Evolutionary conservation across 2,888 invertebrate species (phyloP), one percentile per base, ranked within the genome.

Genomic region (Luperina nickerlii): DNA sequence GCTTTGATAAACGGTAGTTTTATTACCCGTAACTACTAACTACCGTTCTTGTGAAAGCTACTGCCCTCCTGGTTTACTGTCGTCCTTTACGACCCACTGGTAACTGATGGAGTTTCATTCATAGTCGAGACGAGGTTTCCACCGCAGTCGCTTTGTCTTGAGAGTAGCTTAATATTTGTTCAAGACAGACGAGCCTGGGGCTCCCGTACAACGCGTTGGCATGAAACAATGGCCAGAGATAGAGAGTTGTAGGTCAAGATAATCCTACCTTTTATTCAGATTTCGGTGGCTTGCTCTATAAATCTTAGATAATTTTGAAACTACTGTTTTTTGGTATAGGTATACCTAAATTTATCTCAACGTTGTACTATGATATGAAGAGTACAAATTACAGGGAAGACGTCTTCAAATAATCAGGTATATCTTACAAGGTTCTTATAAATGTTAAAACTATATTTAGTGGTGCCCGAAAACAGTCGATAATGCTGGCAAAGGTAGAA

Each of bases 111-210:
- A 27, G 38, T 63, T 76, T 65, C 78, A 74, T 87, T 87, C 71
- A 83, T 76, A 82, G 83, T 70, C 32, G 60, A 45, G 65, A 62
- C 45, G 65, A 77, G 51, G 15, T 62, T 76, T 67, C 54, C 27
- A 77, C 87, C 67, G 67, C 87, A 68, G 83, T 83, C 57, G 45
- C 66, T 76, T 76, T 85, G 67, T 73, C 57, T 68, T 38, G 62
- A 69, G 45, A 68, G 63, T 74, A 68, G 57, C 66, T 54, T 42
- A 74, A 75, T 85, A 73, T 84, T 87, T 75, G 78, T 69, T 84
- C 38, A 60, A 57, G n/a, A 11, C 11, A 13, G 11, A n/a, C 11
- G 1, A 73, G 74, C 63, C 45, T 48, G 57, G 65, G 76, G 84
- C 71, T 63, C 18, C 75, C 51, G 27, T 62, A 48, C 38, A 38